A percentile compares a stretch with the other conserved stretches of the same genome.
These are phyloP conservation scores for Zygothrica quintamaculata DNA, from an alignment of 2,888 invertebrate genomes.

Conservation along the genomic window DNA sequence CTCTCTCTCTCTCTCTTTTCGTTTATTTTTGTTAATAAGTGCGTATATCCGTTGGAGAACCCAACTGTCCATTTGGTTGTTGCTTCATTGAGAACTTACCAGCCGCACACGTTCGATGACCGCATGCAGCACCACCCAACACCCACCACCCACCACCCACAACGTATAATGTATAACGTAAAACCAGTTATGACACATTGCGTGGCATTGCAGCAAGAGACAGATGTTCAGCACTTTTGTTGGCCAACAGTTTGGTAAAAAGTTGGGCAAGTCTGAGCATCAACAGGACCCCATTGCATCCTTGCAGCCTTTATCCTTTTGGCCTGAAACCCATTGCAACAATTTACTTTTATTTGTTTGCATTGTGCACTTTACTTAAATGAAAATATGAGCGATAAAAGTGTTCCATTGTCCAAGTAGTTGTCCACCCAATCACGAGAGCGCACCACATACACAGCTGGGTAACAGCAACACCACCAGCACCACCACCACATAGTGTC, in stretches of 20 bases:
- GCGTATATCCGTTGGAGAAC: conserved; percentile 33
- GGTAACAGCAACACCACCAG: conserved; percentile 6
- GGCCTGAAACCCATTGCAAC: neutral
- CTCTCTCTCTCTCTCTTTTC: no score
- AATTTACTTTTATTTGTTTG: conserved; percentile 60
- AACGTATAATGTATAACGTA: no score
- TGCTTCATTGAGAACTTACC: conserved; percentile 42
- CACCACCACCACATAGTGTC: conserved; percentile 30
- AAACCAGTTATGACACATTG: conserved; percentile 40
- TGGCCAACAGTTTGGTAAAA: conserved; percentile 16
- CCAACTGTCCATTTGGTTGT: conserved; percentile 39
- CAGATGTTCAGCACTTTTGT: conserved; percentile 33
- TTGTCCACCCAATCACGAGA: neutral
- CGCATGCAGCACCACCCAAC: conserved; percentile 29
- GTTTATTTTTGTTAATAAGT: conserved; percentile 19
- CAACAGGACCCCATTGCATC: neutral
- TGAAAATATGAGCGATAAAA: conserved; percentile 55
- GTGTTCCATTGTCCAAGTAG: conserved; percentile 26
- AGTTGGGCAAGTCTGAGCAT: conserved; percentile 17
- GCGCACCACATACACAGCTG: neutral
- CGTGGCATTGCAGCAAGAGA: conserved; percentile 11
- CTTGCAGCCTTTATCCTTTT: conserved; percentile 5
- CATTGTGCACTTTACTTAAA: conserved; percentile 57
- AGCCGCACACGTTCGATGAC: conserved; percentile 22
- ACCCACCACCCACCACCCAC: no score